Percentiles rank a stretch among this genome's conserved stretches.
Conservation (phyloP, 2,888 invertebrate species). For the Cyclophora albipunctata region DNA sequence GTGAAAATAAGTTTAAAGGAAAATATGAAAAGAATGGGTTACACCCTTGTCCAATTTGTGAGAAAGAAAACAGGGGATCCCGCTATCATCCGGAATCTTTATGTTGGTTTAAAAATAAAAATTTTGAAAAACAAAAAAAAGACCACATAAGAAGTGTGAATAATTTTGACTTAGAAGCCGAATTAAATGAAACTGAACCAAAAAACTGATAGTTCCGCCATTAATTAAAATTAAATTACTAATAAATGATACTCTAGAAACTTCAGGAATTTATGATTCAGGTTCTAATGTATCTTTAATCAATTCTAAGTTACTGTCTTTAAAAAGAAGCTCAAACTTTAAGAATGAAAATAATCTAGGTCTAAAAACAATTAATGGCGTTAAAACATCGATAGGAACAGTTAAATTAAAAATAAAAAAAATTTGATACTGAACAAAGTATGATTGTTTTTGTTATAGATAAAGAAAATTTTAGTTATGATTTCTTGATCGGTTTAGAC, state of each 20-base stretch:
- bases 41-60: conserved; percentile 13
- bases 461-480: conserved; percentile 20
- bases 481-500: conserved; percentile 23
- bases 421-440: conserved; percentile 15
- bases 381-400: conserved; percentile 13
- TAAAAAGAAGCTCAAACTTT: not conserved
- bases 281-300: conserved; percentile 28
- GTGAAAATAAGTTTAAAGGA: conserved; percentile 1
- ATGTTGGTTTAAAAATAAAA: conserved; percentile 16
- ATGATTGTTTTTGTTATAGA: conserved; percentile 19
- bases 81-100: conserved; percentile 12
- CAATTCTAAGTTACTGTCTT: conserved; percentile 19
- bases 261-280: conserved; percentile 24
- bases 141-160: conserved; percentile 6
- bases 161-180: conserved; percentile 15
- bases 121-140: conserved; percentile 2
- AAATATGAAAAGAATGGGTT: not conserved
- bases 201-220: conserved; percentile 20
- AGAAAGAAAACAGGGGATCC: conserved; percentile 6
- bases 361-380: conserved; percentile 13
- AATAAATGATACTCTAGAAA: conserved; percentile 20
- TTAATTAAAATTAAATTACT: conserved; percentile 16
- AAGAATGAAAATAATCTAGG: conserved; percentile 3
- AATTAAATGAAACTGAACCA: conserved; percentile 16
- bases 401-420: conserved; percentile 6